Evolutionary conservation across 2,113 vertebrate species (phyloP), one percentile per base, ranked within the genome.

Genomic region (Erythrocercus mccallii): DNA sequence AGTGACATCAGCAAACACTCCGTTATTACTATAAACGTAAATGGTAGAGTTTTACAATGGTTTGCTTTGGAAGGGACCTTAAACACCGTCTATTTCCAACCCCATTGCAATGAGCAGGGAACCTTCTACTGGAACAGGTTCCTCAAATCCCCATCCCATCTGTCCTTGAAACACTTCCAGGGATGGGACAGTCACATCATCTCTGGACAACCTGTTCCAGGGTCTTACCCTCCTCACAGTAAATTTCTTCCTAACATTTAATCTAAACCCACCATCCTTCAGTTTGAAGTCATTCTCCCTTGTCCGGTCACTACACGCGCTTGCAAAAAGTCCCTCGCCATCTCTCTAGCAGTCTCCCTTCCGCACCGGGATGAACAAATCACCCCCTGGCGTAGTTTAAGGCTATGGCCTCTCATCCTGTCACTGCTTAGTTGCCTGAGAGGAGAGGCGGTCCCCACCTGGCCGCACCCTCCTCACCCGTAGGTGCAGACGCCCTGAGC

Each of bases 401-500:
- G 5, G 60, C 15, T 15, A 3, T 1, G 2, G 24, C 16, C 38
- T 15, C 30, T 23, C 60, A 38, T 16, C 10, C 51, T 8, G 21
- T 31, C 45, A 3, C 38, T 2, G 5, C 15, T 4, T 4, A 22
- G 23, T 0, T 23, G 12, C 13, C 8, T 1, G 30, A 24, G 38
- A 18, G 16, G 10, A 10, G 6, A 21, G 20, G 14, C 31, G 3
- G 1, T 1, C 4, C 21, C 7, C 6, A 2, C 5, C 5, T 0
- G 6, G 5, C 20, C 2, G 6, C 35, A 9, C 35, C 2, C 30
- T 12, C 6, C 5, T 15, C 14, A 0, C 31, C 25, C 4, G 7
- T 0, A 7, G 14, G 5, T 0, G 15, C 0, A 2, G 1, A 16
- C 12, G 2, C 15, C 1, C 5, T 4, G 1, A 9, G 6, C 19